Base-by-base conservation (phyloP, 2,797 vertebrate genomes). In the Pterois miles region DNA sequence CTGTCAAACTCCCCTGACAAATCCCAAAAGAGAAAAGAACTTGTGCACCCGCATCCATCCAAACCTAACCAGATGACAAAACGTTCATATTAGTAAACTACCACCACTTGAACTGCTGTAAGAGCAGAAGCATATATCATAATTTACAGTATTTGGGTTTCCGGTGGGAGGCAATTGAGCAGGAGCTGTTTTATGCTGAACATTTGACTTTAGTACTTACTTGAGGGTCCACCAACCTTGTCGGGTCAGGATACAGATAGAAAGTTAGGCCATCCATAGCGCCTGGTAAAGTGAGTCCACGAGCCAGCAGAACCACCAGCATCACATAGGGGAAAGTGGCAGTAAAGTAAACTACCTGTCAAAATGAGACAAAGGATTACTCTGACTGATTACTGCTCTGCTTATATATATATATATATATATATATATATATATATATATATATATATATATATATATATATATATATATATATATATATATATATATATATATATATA, bases 11-110 rank as follows among this genome's bases (percentile, higher is more conserved):
- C 65, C 96, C 97, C 79, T 97, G 94, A 81, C 97, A 98, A 92
- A 98, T 97, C 86, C 97, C 97, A 34, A 96, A 98, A 1, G 96
- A 98, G 90, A 97, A 98, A 88, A 98, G 97, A 86, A 97, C 97
- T 83, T 98, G 97, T 75, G 97, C 97, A 38, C 97, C 97, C 2
- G 97, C 97, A 29, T 98, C 97, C 97, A 98, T 98, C 97, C 97
- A 98, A 75, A 98, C 97, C 97, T 97, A 75, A 87, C 68, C 84
- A 86, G 12, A 84, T 14, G 88, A 52, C 87, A 80, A 72, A 90
- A 65, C 31, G 82, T 5, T 65, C 23, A 65, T 58, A 52, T 71
- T 22, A 62, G 8, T 43, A 8, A 57, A 58, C 5, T n/a, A 34
- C 43, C 31, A 20, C 22, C 4, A 13, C 7, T 25, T 11, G 16